Evolutionary conservation across 2,797 vertebrate species (phyloP), one percentile per base, ranked within the genome.

Genomic region (Brachyalestes nurse): DNA sequence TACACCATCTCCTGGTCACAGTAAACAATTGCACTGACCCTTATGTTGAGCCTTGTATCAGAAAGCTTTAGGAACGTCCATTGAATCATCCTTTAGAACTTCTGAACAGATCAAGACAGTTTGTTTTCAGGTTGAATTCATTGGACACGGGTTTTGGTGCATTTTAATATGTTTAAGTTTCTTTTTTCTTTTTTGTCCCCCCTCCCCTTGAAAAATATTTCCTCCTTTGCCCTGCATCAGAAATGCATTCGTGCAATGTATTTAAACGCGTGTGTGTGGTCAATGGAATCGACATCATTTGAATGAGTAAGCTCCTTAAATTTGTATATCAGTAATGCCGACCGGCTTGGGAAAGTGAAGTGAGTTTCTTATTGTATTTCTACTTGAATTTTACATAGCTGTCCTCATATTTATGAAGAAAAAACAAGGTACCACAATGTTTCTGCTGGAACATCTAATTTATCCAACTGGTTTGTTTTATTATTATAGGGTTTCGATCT

Each of bases 401-500:
- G 14, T 57, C 70, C 25, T 55, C 51, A 14, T 64, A 72, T 77
- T 64, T 65, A 65, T 72, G 34, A 28, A 55, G 23, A 38, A 53
- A 69, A 69, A 9, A 17, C 45, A 57, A 57, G 28, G 2, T 47
- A 34, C 47, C 51, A 49, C n/a, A 45, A 53, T 42, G 13, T 14
- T 65, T 2, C 47, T 14, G 25, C 55, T 57, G 0, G 25, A 47
- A 28, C 61, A 51, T 69, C 9, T 65, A 82, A 51, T 69, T 5
- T 65, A 82, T 72, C 21, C 51, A 47, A 77, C 77, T 71, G 70
- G 42, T 73, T 76, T 74, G 62, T 80, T 81, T 81, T 64, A 65
- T 47, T 34, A 3, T 66, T 55, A 47, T n/a, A n/a, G n/a, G 28
- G 28, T 28, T 28, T n/a, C n/a, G n/a, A n/a, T n/a, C n/a, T n/a